Evolutionary conservation across 2,113 vertebrate species (phyloP).

Genomic region (Grus americana): DNA sequence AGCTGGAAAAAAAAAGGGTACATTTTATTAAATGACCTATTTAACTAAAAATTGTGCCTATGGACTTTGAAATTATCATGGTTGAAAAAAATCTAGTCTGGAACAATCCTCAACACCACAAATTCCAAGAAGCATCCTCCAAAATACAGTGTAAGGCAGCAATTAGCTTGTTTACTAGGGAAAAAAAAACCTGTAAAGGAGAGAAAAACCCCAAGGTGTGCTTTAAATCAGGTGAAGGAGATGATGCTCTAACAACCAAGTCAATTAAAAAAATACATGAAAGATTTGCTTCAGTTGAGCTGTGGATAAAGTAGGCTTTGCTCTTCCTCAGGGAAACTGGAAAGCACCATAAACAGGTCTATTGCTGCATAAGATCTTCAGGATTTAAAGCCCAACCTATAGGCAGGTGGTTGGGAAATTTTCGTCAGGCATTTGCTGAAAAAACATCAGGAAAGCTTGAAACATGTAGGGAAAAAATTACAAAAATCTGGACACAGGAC

Average conservation of each 20-base stretch:
- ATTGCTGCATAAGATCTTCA: rapidly evolving
- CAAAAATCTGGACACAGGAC: background rate
- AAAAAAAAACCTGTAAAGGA: background rate
- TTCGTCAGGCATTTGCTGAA: background rate
- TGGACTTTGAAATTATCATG: background rate
- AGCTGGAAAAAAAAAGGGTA: background rate
- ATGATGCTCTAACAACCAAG: background rate
- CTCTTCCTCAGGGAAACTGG: background rate
- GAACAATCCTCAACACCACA: background rate
- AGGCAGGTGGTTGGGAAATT: background rate
- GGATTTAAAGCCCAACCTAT: background rate
- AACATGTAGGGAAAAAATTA: background rate
- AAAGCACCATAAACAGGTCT: background rate
- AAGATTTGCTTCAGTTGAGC: background rate
- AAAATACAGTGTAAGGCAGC: background rate
- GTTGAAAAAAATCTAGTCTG: background rate
- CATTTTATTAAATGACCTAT: background rate
- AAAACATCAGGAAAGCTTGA: background rate
- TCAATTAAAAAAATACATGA: background rate
- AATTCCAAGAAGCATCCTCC: background rate
- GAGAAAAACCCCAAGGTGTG: background rate
- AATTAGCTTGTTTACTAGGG: background rate
- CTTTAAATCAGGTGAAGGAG: background rate
- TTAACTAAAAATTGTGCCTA: background rate
- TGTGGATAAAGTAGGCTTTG: background rate